These are phyloP conservation scores for Scaptomyza hsui DNA, from an alignment of 1,140 invertebrate species.

Conservation along the genomic window DNA sequence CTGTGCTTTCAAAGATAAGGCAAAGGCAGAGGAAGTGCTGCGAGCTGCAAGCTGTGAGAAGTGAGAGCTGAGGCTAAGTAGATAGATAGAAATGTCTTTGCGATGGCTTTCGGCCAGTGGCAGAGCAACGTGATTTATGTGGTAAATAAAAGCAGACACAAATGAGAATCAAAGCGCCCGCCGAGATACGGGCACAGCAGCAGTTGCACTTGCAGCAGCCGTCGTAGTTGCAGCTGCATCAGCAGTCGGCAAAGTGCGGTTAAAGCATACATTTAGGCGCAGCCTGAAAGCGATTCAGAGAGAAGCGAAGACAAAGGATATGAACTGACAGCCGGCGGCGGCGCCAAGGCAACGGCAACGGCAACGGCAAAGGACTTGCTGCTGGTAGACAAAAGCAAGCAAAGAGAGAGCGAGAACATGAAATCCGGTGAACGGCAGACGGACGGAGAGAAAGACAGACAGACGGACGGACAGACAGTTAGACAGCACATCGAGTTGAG, in stretches of 20 bases:
- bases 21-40: conserved; percentile 60
- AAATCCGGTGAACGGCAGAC: conserved; percentile 25
- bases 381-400: conserved; percentile 44
- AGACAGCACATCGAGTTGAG: conserved; percentile 48
- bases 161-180: conserved; percentile 65
- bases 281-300: not conserved
- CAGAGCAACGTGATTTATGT: conserved; percentile 74
- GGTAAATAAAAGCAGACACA: conserved; percentile 78
- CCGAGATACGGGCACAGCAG: conserved; percentile 53
- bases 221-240: conserved; percentile 35
- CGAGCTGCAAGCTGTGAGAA: conserved; percentile 49
- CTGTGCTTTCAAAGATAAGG: conserved; percentile 25
- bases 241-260: conserved; percentile 24
- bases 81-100: conserved; percentile 79
- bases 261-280: conserved; percentile 41
- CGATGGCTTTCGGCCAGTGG: conserved; percentile 34
- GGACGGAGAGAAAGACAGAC: not conserved
- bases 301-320: conserved; percentile 37
- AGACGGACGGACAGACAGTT: conserved; percentile 6
- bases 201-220: conserved; percentile 15
- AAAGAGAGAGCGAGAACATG: conserved; percentile 32
- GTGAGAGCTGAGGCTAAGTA: conserved; percentile 67
- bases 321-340: conserved; percentile 10
- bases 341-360: not conserved
- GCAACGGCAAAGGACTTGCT: conserved; percentile 7